A percentile compares a stretch with the other conserved stretches of the same genome.
phyloP scores from a whole-genome alignment of 2,797 vertebrate genomes.

The Silurus aristotelis region DNA sequence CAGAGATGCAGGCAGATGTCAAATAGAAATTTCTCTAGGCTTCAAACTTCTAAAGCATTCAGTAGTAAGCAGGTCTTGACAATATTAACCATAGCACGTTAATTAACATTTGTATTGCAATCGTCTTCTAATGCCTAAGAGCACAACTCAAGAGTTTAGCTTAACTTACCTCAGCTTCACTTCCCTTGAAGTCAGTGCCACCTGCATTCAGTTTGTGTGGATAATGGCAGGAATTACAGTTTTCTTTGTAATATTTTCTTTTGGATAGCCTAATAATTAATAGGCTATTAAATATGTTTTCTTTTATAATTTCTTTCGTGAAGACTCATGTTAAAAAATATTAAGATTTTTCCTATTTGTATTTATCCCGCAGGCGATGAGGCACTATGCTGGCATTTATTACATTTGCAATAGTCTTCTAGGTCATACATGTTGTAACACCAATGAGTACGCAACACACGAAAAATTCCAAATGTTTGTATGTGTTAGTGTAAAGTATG shows the following conservation, averaged over 20 bases:
- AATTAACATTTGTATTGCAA: not conserved
- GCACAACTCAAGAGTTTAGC: not conserved
- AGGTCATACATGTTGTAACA: not conserved
- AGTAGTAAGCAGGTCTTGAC: conserved; percentile 6
- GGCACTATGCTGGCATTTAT: not conserved
- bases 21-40: not conserved
- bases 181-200: not conserved
- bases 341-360: not conserved
- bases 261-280: not conserved
- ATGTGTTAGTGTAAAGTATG: not conserved
- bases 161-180: not conserved
- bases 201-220: not conserved
- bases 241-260: not conserved
- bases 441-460: not conserved
- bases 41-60: not conserved
- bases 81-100: not conserved
- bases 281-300: not conserved
- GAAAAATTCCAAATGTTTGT: not conserved
- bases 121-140: not conserved
- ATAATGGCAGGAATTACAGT: not conserved
- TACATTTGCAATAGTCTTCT: not conserved
- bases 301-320: conserved; percentile 5
- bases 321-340: not conserved
- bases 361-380: not conserved
- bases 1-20: not conserved